Percentiles rank a stretch among this genome's conserved stretches.
Evolutionary conservation across 2,797 vertebrate species (phyloP).

Genomic region (Picus viridis): DNA sequence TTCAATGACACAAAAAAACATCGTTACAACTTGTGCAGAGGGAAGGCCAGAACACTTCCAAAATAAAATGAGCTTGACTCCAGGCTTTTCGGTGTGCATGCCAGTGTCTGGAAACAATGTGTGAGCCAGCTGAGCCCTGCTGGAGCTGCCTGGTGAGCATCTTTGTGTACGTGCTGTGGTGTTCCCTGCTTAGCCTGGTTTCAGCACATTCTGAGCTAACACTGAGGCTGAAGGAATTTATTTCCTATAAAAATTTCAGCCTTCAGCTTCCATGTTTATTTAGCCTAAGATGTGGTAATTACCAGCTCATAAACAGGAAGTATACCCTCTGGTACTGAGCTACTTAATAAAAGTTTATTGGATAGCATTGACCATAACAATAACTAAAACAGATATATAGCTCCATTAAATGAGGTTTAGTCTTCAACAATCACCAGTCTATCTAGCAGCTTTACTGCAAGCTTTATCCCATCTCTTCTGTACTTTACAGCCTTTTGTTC

Average conservation of each 20-base stretch:
- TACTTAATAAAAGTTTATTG: slow-evolving; percentile 47
- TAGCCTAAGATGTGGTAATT: slow-evolving; percentile 22
- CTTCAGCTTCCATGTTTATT: slow-evolving; percentile 19
- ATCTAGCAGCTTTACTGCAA: not conserved
- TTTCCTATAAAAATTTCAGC: slow-evolving; percentile 9
- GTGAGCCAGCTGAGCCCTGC: not conserved
- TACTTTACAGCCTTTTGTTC: slow-evolving; percentile 33
- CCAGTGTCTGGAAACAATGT: accelerated
- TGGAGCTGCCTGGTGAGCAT: not conserved
- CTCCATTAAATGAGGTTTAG: not conserved
- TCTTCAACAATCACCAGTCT: not conserved
- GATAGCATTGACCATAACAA: not conserved
- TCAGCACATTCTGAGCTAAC: not conserved
- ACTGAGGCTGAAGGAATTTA: not conserved
- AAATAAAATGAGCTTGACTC: not conserved
- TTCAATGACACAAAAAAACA: not conserved
- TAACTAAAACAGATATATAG: slow-evolving; percentile 38
- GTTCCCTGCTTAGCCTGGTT: not conserved
- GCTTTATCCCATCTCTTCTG: not conserved
- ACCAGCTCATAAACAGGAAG: slow-evolving; percentile 31
- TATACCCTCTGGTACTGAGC: not conserved
- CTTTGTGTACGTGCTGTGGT: not conserved
- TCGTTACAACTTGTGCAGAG: not conserved
- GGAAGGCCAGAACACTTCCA: not conserved
- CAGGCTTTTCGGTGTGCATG: not conserved